Percentiles rank a stretch among this genome's conserved stretches.
phyloP scores from a whole-genome alignment of 2,888 invertebrate genomes.

The Noctua janthina region DNA sequence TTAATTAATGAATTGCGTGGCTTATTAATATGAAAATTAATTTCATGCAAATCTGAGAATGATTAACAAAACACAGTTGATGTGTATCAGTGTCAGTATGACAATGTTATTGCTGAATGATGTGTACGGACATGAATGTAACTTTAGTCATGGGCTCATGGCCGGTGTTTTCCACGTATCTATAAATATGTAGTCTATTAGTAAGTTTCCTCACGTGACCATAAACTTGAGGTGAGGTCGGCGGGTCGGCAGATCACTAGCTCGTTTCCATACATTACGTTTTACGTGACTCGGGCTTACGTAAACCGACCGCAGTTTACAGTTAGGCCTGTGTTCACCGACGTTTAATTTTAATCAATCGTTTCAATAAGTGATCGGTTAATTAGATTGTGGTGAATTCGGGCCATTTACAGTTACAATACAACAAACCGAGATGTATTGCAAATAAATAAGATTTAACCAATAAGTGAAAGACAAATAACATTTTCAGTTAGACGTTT shows the following conservation, averaged over 20 bases:
- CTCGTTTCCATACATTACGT: conserved; percentile 56
- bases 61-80: neutral
- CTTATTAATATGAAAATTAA: conserved; percentile 10
- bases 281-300: conserved; percentile 61
- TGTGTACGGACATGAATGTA: conserved; percentile 31
- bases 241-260: conserved; percentile 61
- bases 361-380: conserved; percentile 6
- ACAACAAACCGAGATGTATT: conserved; percentile 16
- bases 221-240: conserved; percentile 63
- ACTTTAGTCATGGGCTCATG: conserved; percentile 42
- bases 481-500: conserved; percentile 13
- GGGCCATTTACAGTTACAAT: conserved; percentile 26
- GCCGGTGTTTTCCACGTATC: conserved; percentile 41
- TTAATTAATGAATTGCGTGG: conserved; percentile 26
- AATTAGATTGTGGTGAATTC: neutral
- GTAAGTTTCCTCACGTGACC: conserved; percentile 65
- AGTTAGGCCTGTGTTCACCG: conserved; percentile 6
- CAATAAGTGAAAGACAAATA: conserved; percentile 38
- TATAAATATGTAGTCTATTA: conserved; percentile 58
- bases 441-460: conserved; percentile 25
- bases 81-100: neutral
- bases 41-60: conserved; percentile 23
- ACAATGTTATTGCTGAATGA: conserved; percentile 26
- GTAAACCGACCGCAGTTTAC: conserved; percentile 35
- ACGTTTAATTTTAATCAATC: neutral